Conservation (phyloP, 2,113 vertebrate species). For the Tenrec ecaudatus region DNA sequence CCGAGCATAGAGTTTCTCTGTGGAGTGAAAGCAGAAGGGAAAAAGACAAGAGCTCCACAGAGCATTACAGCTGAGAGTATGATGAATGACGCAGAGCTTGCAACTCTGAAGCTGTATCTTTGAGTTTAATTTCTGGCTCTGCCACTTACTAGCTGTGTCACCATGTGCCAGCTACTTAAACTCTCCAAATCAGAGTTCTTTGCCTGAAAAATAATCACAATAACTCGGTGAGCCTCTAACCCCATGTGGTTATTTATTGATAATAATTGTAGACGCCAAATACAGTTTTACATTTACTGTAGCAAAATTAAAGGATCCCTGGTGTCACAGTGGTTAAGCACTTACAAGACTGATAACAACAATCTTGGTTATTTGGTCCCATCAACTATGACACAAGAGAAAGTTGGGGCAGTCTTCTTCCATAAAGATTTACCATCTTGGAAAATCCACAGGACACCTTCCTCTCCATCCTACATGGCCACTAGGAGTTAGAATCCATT, state of each 20-base stretch:
- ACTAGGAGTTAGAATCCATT: background rate
- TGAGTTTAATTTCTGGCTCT: background rate
- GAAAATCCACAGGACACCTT: background rate
- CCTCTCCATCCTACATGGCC: background rate
- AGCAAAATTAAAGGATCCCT: background rate
- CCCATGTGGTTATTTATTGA: background rate
- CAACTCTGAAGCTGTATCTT: background rate
- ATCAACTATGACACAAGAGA: background rate
- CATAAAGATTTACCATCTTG: background rate
- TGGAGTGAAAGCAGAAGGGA: background rate
- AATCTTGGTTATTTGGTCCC: background rate
- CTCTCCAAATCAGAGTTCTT: background rate
- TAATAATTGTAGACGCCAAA: background rate
- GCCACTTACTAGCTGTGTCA: background rate
- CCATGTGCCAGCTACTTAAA: background rate
- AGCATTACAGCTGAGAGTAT: background rate
- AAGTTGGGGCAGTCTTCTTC: background rate
- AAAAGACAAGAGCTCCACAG: background rate
- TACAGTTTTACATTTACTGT: background rate
- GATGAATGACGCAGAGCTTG: background rate
- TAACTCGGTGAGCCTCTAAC: no score
- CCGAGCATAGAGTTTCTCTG: background rate
- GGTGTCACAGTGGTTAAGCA: background rate
- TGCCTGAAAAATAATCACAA: background rate
- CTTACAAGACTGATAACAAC: background rate